A percentile compares a stretch with the other conserved stretches of the same genome.
Conservation (phyloP, 2,888 invertebrate species). For the Glaucopsyche alexis region DNA sequence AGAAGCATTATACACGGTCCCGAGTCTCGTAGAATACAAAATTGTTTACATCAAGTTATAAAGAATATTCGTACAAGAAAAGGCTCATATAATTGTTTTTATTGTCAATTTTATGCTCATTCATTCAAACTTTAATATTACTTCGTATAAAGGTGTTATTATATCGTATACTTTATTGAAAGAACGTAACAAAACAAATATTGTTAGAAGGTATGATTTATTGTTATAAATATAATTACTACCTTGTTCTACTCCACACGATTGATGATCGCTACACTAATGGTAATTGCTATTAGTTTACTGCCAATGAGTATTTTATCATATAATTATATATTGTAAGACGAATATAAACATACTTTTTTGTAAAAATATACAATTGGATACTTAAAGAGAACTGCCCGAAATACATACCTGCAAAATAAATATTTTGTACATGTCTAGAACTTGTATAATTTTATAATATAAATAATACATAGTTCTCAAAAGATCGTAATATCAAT, state of each 20-base stretch:
- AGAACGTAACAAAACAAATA: not conserved
- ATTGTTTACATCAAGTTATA: not conserved
- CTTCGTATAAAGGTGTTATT: not conserved
- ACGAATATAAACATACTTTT: not conserved
- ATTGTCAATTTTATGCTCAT: no score
- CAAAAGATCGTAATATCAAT: no score
- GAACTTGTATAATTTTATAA: no score
- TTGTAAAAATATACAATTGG: no score
- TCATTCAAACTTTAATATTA: not conserved
- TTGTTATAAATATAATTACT: conserved; percentile 13
- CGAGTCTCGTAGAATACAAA: not conserved
- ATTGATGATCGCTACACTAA: not conserved
- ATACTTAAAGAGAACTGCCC: no score
- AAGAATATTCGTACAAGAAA: not conserved
- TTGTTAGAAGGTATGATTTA: not conserved
- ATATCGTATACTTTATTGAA: not conserved
- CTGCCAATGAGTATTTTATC: not conserved
- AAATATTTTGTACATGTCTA: no score
- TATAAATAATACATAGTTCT: no score
- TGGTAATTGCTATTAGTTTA: not conserved
- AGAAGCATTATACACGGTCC: no score
- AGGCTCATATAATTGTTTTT: no score
- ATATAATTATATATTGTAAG: not conserved
- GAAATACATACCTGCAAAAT: no score
- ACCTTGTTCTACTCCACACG: not conserved